These are phyloP conservation scores for Romanogobio albipinnatus DNA, from an alignment of 2,113 vertebrate genomes.

Conservation along the genomic window DNA sequence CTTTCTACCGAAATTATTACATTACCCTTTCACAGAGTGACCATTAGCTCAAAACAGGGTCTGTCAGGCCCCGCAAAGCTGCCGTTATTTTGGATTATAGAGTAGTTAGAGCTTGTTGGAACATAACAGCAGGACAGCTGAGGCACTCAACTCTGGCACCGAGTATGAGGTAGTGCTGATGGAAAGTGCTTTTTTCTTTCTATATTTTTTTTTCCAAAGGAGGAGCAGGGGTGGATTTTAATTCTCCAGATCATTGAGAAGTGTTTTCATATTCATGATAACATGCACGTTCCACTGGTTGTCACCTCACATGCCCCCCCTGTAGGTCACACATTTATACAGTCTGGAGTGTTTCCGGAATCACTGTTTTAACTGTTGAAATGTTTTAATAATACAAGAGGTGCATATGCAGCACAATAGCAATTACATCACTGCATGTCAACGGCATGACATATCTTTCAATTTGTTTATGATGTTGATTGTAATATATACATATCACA, in stretches of 20 bases:
- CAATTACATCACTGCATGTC: neutral
- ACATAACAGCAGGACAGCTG: slow-evolving; percentile 72
- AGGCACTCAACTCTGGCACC: slow-evolving; percentile 66
- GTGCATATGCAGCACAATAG: neutral
- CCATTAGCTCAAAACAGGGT: slow-evolving; percentile 74
- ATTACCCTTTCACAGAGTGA: slow-evolving; percentile 74
- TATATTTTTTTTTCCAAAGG: slow-evolving; percentile 32
- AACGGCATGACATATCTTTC: too few relatives aligned
- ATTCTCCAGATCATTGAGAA: slow-evolving; percentile 33
- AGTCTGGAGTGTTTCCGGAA: neutral
- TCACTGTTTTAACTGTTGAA: slow-evolving; percentile 9
- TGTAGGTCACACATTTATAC: slow-evolving; percentile 23
- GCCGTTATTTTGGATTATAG: slow-evolving; percentile 78
- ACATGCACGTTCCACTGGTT: neutral
- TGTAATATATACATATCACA: too few relatives aligned
- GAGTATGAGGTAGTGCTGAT: slow-evolving; percentile 68
- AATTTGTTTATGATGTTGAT: too few relatives aligned
- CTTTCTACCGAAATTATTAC: slow-evolving; percentile 69
- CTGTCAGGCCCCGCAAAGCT: slow-evolving; percentile 64
- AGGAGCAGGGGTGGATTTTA: slow-evolving; percentile 69
- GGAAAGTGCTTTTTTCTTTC: slow-evolving; percentile 66
- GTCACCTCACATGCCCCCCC: slow-evolving; percentile 11
- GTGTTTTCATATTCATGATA: slow-evolving; percentile 3
- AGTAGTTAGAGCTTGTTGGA: slow-evolving; percentile 78
- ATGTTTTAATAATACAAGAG: neutral